Evolutionary conservation across 1,140 invertebrate species (phyloP).

Genomic region (Thaumetopoea pityocampa): DNA sequence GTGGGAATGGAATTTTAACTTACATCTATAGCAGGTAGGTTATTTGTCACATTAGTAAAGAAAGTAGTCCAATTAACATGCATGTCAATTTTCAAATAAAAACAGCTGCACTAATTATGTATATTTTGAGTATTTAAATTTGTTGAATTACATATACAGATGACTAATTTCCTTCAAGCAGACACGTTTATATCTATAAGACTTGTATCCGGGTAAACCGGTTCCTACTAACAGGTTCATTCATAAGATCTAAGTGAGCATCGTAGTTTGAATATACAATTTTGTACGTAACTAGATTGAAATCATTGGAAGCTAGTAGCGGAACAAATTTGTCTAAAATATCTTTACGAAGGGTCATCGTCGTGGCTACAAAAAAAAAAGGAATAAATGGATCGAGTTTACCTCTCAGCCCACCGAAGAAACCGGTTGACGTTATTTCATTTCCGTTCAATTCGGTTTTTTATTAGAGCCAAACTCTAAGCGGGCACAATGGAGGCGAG

Average conservation of each 20-base stretch:
- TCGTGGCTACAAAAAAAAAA: constrained; percentile 39
- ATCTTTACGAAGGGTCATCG: constrained; percentile 19
- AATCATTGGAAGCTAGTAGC: constrained; percentile 4
- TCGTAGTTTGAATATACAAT: constrained; percentile 2
- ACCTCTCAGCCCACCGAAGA: constrained; percentile 41
- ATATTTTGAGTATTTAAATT: neutral
- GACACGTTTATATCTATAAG: constrained; percentile 11
- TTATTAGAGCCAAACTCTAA: constrained; percentile 61
- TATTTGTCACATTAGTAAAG: no score
- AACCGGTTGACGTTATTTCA: constrained; percentile 69
- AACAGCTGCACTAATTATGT: neutral
- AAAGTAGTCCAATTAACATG: no score
- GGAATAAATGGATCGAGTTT: constrained; percentile 30
- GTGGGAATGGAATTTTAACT: no score
- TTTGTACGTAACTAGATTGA: constrained; percentile 1
- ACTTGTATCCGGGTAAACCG: constrained; percentile 12
- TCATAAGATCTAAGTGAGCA: constrained; percentile 9
- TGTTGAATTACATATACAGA: constrained; percentile 7
- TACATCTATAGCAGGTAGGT: no score
- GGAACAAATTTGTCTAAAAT: constrained; percentile 13
- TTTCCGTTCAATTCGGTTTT: constrained; percentile 70
- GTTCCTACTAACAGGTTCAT: constrained; percentile 9
- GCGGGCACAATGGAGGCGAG: constrained; percentile 52
- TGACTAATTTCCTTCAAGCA: constrained; percentile 12
- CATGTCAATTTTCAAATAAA: no score